phyloP scores from a whole-genome alignment of 2,888 invertebrate species.

The Lottia gigantea region DNA sequence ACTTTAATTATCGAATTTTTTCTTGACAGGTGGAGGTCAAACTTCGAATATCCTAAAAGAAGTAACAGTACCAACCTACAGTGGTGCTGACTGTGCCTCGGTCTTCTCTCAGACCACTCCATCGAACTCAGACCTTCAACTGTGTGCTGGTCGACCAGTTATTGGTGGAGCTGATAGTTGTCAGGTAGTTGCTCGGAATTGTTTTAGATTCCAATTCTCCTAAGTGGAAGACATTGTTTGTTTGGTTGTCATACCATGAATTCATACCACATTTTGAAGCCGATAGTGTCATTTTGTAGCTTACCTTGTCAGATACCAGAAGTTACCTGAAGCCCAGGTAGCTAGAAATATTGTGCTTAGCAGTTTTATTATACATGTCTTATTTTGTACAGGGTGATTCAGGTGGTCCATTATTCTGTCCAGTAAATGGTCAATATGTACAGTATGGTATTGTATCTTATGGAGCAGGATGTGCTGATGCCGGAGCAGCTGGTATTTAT shows the following conservation, averaged over 20 bases:
- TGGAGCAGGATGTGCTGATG: conserved; percentile 28
- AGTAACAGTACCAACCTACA: conserved; percentile 20
- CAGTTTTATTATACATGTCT: too few relatives aligned
- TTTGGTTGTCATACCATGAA: too few relatives aligned
- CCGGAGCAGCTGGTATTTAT: conserved; percentile 27
- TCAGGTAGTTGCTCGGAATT: neutral
- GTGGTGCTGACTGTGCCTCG: conserved; percentile 17
- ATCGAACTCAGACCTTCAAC: conserved; percentile 15
- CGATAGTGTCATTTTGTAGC: too few relatives aligned
- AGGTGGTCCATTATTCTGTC: conserved; percentile 32
- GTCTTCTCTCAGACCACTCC: conserved; percentile 21
- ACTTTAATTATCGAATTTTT: too few relatives aligned
- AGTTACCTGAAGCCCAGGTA: too few relatives aligned
- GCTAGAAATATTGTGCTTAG: too few relatives aligned
- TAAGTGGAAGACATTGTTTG: too few relatives aligned
- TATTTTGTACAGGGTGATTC: conserved; percentile 31
- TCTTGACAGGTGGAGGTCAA: conserved; percentile 5
- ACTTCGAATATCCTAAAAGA: conserved; percentile 11
- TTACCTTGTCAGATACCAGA: too few relatives aligned
- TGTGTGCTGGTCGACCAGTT: conserved; percentile 29
- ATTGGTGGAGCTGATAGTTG: conserved; percentile 30
- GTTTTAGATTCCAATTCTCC: too few relatives aligned
- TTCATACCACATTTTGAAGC: too few relatives aligned
- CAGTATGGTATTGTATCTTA: conserved; percentile 29
- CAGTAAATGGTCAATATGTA: conserved; percentile 16